Base-by-base conservation (phyloP, 2,888 invertebrate species). In the Carpatolechia fugitivella region DNA sequence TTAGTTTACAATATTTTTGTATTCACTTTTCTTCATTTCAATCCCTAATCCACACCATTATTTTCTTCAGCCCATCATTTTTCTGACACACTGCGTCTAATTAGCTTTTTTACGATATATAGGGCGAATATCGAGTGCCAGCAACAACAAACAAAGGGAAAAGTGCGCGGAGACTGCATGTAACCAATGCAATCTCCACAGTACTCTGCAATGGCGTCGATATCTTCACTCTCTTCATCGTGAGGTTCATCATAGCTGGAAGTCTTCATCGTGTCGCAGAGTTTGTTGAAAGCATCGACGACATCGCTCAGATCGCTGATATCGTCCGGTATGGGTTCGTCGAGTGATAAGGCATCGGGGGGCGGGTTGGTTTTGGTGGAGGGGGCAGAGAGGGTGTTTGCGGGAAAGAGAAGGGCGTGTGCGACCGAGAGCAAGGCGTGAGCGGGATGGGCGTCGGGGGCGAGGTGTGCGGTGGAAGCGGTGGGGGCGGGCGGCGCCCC, bases 261-360 rank as follows among this genome's bases (percentile, higher is more conserved):
- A 0, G 84, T 82, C 61, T 82, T 82, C 90, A 91, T 90, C 0
- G 83, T 85, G 44, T 89, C 90, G 70, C 90, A 90, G 4, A 91
- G 74, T 52, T 78, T 74, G 65, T 91, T 90, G 65, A 91, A 90
- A 0, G 90, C 91, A 66, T 90, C 90, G 66, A 90, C 85, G 16
- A 91, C 90, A 65, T 91, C 91, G 3, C 78, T 68, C 3, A 91
- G 64, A 48, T 89, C 89, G 73, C 84, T 82, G 62, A 87, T 81
- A 65, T 85, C 87, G 16, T 74, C 80, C 1, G 72, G 59, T 7
- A 86, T 72, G 18, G 68, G 44, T 24, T 78, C 72, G 44, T 82
- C 83, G 11, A 82, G 79, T n/a, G 82, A 82, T 1, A 85, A 72
- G 0, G 69, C 57, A 38, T 61, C 40, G 30, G 59, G 8, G 59